Conservation (phyloP, 1,140 invertebrate genomes). For the Heliconius hermathena region DNA sequence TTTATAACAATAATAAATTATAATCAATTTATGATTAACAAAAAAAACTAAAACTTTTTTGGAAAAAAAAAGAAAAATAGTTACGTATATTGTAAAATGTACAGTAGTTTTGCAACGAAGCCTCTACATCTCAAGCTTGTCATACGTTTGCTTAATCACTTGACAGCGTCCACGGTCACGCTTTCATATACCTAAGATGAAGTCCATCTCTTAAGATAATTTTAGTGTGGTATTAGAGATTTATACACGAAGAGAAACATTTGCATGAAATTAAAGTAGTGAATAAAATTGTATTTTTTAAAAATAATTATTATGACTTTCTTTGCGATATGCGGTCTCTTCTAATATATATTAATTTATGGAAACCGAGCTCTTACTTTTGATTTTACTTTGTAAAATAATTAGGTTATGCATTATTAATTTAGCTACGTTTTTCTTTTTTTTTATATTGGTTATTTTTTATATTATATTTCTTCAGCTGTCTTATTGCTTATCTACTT, state of each 20-base stretch:
- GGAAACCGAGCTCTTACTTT: background rate
- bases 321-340: background rate
- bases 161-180: constrained; percentile 42
- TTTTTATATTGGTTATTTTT: background rate
- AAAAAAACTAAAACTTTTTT: background rate
- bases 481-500: background rate
- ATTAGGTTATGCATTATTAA: background rate
- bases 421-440: background rate
- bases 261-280: constrained; percentile 1
- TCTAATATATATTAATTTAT: constrained; percentile 15
- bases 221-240: constrained; percentile 27
- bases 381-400: background rate
- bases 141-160: constrained; percentile 45
- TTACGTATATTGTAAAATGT: background rate
- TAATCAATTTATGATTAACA: too few relatives aligned
- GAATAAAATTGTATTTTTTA: constrained; percentile 1
- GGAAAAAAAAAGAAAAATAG: background rate
- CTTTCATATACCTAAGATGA: constrained; percentile 32
- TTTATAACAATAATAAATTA: too few relatives aligned
- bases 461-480: background rate
- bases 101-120: constrained; percentile 22
- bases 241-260: constrained; percentile 13
- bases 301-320: constrained; percentile 1
- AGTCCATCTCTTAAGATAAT: constrained; percentile 24
- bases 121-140: constrained; percentile 23